Evolutionary conservation across 2,113 vertebrate genomes (phyloP), one percentile per base, ranked within the genome.

Genomic region (Piprites chloris): DNA sequence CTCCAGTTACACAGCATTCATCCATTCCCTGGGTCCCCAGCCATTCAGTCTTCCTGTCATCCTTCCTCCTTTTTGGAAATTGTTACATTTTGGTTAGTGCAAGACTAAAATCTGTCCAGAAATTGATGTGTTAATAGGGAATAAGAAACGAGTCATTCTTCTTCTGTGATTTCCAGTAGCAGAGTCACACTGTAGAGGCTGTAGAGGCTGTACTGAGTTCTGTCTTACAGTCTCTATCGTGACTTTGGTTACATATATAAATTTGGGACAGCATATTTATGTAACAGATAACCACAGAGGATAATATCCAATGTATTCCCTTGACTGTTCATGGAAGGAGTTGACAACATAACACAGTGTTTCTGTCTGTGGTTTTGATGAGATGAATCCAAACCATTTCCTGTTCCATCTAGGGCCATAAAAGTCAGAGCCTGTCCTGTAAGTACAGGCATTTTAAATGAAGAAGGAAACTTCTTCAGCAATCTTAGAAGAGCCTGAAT

Each of bases 301-400:
- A 27, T 41, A 58, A 79, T 3, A 76, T 73, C 59, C 69, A 61
- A 3, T 22, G 9, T 28, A 59, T 88, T 94, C 68, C 65, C 44
- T 52, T 14, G 77, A 74, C 28, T 77, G 49, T 39, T 87, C 77
- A 30, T 73, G 84, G 75, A 81, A 82, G 75, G 77, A 76, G 46
- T 11, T 62, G 89, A 65, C 62, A 71, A 47, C 39, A 56, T 11
- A 65, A 12, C 15, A 35, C 56, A 62, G n/a, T 69, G 62, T 93
- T 93, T 90, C 47, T 93, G 32, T 77, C 56, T 93, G 88, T 87
- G n/a, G 28, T 91, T 96, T 94, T 58, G 37, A 76, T 66, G 81
- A 93, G 41, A 44, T 85, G 77, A 91, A 74, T 87, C 82, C 91
- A 95, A 95, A 89, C 12, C 26, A n/a, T 82, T 79, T 95, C 85